Percentiles rank a stretch among this genome's conserved stretches.
These are phyloP conservation scores for Laupala kohalensis DNA, from an alignment of 1,140 invertebrate genomes.

Conservation along the genomic window DNA sequence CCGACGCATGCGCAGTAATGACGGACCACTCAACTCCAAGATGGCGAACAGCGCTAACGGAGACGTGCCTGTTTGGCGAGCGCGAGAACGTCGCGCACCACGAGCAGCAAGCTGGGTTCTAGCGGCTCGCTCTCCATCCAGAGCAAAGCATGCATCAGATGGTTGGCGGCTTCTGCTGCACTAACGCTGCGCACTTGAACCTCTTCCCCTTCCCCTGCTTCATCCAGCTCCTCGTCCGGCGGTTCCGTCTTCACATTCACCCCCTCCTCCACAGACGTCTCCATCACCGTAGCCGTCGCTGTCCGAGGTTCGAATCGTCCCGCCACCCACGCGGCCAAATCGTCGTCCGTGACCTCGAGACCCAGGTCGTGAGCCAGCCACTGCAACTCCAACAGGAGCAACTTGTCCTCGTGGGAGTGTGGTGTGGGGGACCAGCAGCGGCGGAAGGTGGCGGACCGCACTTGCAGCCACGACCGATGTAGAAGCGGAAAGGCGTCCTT, in stretches of 20 bases:
- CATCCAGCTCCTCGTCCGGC: slow-evolving; percentile 16
- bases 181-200: slow-evolving; percentile 7
- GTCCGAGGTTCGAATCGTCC: slow-evolving; percentile 12
- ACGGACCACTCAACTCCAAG: not conserved
- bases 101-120: slow-evolving; percentile 34
- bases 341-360: slow-evolving; percentile 28
- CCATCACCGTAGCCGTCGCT: slow-evolving; percentile 15
- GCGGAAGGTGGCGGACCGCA: slow-evolving; percentile 31
- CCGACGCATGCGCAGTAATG: not conserved
- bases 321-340: slow-evolving; percentile 29
- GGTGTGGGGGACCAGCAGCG: slow-evolving; percentile 16
- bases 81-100: slow-evolving; percentile 31
- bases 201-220: slow-evolving; percentile 11
- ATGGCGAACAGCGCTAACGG: not conserved
- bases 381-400: slow-evolving; percentile 28
- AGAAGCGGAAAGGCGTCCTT: slow-evolving; percentile 37
- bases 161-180: slow-evolving; percentile 27
- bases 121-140: slow-evolving; percentile 41
- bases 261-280: slow-evolving; percentile 23
- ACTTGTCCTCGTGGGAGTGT: slow-evolving; percentile 23
- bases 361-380: slow-evolving; percentile 30
- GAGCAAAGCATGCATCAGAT: slow-evolving; percentile 31
- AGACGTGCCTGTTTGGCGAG: slow-evolving; percentile 26
- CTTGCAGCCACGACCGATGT: slow-evolving; percentile 33
- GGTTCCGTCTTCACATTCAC: slow-evolving; percentile 18